Conservation (phyloP, 1,140 invertebrate species). For the Mya arenaria region DNA sequence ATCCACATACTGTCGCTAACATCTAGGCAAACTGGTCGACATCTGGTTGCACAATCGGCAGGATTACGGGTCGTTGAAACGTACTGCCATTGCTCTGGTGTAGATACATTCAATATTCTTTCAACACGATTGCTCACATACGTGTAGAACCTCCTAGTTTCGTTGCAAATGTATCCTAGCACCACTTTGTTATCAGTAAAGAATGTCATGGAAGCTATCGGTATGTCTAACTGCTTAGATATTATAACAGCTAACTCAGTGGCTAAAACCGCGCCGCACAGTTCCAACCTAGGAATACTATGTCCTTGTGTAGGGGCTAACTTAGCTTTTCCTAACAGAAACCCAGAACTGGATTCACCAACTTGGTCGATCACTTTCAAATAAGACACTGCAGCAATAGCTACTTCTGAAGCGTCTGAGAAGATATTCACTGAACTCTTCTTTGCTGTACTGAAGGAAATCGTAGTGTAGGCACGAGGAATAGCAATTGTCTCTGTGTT, state of each 20-base stretch:
- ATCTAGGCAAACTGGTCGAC: not conserved
- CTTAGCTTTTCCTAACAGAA: not conserved
- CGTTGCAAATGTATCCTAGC: constrained; percentile 20
- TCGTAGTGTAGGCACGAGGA: constrained; percentile 28
- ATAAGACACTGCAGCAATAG: not conserved
- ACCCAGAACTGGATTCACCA: not conserved
- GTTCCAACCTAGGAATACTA: not conserved
- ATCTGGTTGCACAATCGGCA: constrained; percentile 3
- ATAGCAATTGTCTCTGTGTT: constrained; percentile 10
- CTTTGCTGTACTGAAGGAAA: too few relatives aligned
- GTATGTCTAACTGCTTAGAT: constrained; percentile 3
- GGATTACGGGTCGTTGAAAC: not conserved
- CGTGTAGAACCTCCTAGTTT: constrained; percentile 15
- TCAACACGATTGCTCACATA: constrained; percentile 22
- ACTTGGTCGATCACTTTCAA: not conserved
- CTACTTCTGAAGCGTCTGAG: not conserved
- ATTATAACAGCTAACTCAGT: not conserved
- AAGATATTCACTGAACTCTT: not conserved
- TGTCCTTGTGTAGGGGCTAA: not conserved
- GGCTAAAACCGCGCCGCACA: not conserved
- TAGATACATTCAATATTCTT: not conserved
- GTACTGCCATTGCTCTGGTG: constrained; percentile 9
- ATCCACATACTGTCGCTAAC: too few relatives aligned
- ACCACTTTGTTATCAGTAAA: constrained; percentile 2
- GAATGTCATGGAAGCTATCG: not conserved